Base-by-base conservation (phyloP, 2,113 vertebrate genomes). In the Anser cygnoides region DNA sequence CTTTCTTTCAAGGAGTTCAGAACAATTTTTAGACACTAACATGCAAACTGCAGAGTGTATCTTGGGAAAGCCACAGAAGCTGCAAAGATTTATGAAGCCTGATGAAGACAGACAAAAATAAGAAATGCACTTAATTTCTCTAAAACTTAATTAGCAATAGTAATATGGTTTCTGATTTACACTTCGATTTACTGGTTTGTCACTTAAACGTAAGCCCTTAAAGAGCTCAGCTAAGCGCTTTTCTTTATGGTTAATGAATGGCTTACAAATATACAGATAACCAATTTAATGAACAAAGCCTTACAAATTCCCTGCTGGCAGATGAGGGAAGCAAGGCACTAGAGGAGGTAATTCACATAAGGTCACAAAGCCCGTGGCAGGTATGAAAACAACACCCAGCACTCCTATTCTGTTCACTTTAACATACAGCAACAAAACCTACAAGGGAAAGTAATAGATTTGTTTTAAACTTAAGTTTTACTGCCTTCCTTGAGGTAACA, bases 141-240 rank as follows among this genome's bases (percentile, higher is more conserved):
- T 84, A 67, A 43, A 86, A 85, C 26, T 76, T 86, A 66, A 80
- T 93, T 83, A 95, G 75, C 1, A 1, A 83, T 25, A 84, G 54
- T 87, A 77, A 81, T 9, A 59, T 35, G 63, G 82, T 89, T 91
- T 74, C 84, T 81, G 72, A 71, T 88, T 92, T 93, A 84, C 59
- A 61, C 28, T 94, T 93, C 87, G 50, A 83, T n/a, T 65, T 85
- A 82, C 23, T 74, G n/a, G 31, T 90, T 88, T 84, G 80, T 92
- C 29, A 63, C 43, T 93, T 92, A 80, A 84, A 72, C 37, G 92
- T 62, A 89, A 92, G 39, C 28, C 35, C 39, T 63, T 52, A 39
- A 17, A 41, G 20, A 77, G 33, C 55, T 89, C 50, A 83, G 67
- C 78, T 9, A 61, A 46, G 49, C 39, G 41, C 49, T 23, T 67